Evolutionary conservation across 1,140 invertebrate genomes (phyloP).

Genomic region (Marisa cornuarietis): DNA sequence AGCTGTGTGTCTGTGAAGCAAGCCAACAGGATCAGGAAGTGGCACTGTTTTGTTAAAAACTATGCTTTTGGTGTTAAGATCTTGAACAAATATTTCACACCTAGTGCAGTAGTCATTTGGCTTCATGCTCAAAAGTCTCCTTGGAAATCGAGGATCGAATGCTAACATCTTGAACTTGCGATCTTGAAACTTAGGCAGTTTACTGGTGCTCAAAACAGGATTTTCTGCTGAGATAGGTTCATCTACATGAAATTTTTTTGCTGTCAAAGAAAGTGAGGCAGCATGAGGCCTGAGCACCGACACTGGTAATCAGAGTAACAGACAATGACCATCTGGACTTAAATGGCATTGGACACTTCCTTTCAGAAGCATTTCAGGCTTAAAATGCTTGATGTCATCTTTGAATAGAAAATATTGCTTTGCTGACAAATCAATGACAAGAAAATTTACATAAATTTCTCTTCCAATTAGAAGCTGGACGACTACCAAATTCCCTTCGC

Average conservation of each 20-base stretch:
- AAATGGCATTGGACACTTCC: conserved; percentile 11
- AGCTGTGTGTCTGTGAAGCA: neutral
- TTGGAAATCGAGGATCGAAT: conserved; percentile 12
- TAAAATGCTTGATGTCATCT: conserved; percentile 17
- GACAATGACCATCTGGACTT: conserved; percentile 13
- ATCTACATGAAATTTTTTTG: neutral
- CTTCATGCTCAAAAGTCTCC: conserved; percentile 16
- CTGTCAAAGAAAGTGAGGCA: conserved; percentile 6
- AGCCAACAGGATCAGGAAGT: neutral
- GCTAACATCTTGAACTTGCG: conserved; percentile 17
- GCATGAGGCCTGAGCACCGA: conserved; percentile 1
- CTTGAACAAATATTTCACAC: conserved; percentile 11
- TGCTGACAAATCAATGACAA: conserved; percentile 8
- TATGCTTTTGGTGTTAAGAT: neutral
- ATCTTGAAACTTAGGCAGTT: conserved; percentile 11
- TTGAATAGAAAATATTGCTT: conserved; percentile 9
- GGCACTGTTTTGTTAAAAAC: conserved; percentile 9
- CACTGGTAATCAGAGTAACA: conserved; percentile 16
- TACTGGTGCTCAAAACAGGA: conserved; percentile 9
- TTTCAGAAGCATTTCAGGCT: conserved; percentile 7
- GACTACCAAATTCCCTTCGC: conserved; percentile 13
- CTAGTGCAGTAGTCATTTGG: conserved; percentile 12
- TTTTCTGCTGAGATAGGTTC: conserved; percentile 13
- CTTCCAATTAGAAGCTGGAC: conserved; percentile 18
- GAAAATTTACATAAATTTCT: conserved; percentile 17